Conservation (phyloP, 2,797 vertebrate species). For the Thaleichthys pacificus region DNA sequence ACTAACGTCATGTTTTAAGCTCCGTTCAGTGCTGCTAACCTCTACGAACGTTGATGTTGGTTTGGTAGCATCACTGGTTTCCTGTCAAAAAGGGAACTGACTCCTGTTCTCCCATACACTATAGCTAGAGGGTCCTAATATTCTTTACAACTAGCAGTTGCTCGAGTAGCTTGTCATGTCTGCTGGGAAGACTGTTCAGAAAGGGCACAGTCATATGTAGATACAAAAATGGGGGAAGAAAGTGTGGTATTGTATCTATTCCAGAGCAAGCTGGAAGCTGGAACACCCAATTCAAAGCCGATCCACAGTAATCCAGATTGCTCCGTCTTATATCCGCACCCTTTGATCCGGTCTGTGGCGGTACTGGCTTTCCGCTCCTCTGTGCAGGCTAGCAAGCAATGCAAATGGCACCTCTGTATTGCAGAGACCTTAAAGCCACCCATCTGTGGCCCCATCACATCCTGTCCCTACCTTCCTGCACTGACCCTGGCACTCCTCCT, state of each 20-base stretch:
- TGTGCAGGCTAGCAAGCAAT: neutral
- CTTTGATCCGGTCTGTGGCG: slow-evolving; percentile 9
- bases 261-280: neutral
- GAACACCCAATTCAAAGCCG: slow-evolving; percentile 6
- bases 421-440: neutral
- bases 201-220: no score
- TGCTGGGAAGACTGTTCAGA: no score
- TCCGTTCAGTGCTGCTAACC: slow-evolving; percentile 5
- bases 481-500: neutral
- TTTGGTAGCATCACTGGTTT: slow-evolving; percentile 6
- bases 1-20: slow-evolving; percentile 10
- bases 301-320: slow-evolving; percentile 11
- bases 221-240: neutral
- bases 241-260: neutral
- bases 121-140: neutral
- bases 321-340: slow-evolving; percentile 2
- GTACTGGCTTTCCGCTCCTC: neutral
- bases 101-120: neutral
- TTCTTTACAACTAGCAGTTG: no score
- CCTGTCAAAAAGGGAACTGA: slow-evolving; percentile 8
- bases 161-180: no score
- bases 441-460: neutral
- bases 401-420: neutral
- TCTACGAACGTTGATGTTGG: neutral
- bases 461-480: neutral